A percentile compares a stretch with the other conserved stretches of the same genome.
Evolutionary conservation across 1,140 invertebrate species (phyloP).

Genomic region (Brachionus asplanchnoidis): DNA sequence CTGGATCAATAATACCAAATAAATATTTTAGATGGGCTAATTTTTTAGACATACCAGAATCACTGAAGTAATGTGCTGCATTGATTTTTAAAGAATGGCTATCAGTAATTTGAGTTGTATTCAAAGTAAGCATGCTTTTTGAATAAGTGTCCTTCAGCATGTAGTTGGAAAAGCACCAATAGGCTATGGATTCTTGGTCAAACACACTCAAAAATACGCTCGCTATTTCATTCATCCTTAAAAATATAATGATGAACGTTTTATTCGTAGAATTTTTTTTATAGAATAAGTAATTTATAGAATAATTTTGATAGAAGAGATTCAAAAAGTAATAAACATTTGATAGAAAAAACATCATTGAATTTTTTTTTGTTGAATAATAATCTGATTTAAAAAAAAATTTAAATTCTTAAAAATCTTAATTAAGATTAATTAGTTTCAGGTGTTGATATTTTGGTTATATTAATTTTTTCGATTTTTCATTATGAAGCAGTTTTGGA

Average conservation of each 20-base stretch:
- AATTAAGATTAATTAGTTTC: no score
- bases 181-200: neutral
- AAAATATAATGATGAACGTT: neutral
- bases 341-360: no score
- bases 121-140: slow-evolving; percentile 3
- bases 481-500: no score
- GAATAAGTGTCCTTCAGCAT: slow-evolving; percentile 21
- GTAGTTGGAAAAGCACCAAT: slow-evolving; percentile 39
- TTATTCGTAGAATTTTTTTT: no score
- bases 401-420: no score
- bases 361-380: no score
- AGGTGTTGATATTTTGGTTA: no score
- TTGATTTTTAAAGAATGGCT: slow-evolving; percentile 8
- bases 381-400: no score
- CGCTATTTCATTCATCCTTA: slow-evolving; percentile 34
- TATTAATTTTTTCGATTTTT: no score
- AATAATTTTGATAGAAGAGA: no score
- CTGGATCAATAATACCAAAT: neutral
- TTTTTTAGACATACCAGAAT: slow-evolving; percentile 12
- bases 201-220: slow-evolving; percentile 33
- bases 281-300: no score
- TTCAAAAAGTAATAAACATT: no score
- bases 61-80: slow-evolving; percentile 35
- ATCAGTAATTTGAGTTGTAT: neutral
- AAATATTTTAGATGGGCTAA: slow-evolving; percentile 23